A percentile compares a stretch with the other conserved stretches of the same genome.
Conservation (phyloP, 2,888 invertebrate species). For the Rutpela maculata region DNA sequence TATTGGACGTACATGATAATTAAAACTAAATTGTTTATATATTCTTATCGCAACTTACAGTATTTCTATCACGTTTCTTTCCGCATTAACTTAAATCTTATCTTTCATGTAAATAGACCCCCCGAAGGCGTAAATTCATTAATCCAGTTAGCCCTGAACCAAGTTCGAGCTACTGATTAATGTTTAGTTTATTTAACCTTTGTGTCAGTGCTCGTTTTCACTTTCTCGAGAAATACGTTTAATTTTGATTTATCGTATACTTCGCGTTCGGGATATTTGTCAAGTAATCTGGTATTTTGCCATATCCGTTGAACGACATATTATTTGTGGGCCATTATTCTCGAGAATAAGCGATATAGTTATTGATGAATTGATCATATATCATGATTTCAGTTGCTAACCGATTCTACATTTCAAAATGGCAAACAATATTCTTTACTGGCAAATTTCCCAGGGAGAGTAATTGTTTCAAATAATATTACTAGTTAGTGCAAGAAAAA, state of each 20-base stretch:
- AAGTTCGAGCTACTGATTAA: not conserved
- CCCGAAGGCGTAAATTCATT: not conserved
- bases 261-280: not conserved
- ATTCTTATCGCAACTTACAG: too few species aligned
- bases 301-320: not conserved
- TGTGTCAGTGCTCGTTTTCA: not conserved
- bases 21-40: too few species aligned
- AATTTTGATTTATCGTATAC: not conserved
- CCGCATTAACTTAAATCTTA: not conserved
- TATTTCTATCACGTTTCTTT: not conserved
- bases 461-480: not conserved
- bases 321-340: not conserved
- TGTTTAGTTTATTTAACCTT: constrained; percentile 4
- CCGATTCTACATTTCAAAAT: not conserved
- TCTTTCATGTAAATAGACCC: not conserved
- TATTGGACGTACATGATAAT: too few species aligned
- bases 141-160: not conserved
- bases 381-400: not conserved
- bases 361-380: not conserved
- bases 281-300: not conserved
- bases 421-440: not conserved
- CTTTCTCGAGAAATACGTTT: not conserved
- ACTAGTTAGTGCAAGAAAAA: too few species aligned
- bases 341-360: not conserved
- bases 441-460: not conserved